Evolutionary conservation across 1,140 invertebrate genomes (phyloP), one percentile per base, ranked within the genome.

Genomic region (Cydia fagiglandana): DNA sequence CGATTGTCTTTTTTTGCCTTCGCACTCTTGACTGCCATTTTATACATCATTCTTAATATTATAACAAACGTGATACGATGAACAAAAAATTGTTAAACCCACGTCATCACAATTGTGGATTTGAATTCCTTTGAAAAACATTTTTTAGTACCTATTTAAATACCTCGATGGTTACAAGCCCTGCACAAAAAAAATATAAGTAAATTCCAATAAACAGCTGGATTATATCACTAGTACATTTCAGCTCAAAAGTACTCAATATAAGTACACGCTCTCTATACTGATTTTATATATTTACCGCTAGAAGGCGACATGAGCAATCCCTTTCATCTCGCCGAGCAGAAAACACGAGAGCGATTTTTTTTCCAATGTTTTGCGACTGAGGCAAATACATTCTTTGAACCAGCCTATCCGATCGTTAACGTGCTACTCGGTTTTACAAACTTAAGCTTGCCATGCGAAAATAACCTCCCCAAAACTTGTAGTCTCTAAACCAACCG

Each of bases 401-500:
- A 90, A 89, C 86, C 80, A 82, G 75, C 80, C 86, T 86, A 87
- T 87, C 85, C 88, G 84, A 81, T 86, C 84, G 88, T 81, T 84
- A 84, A 86, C 81, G 45, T 83, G 78, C 50, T 70, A 53, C n/a
- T 68, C 73, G 15, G 56, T 68, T 73, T 73, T 73, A 73, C 77
- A 75, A 77, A 77, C 30, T 75, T 77, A 64, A 10, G 45, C 38
- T 47, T 77, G 34, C 30, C 56, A 38, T 17, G 7, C 7, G 30
- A 70, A 38, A 70, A 70, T 30, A 20, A 9, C 34, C n/a, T 38
- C 2, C 34, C 30, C 7, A 38, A 70, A 38, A 38, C 34, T 9
- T 41, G 17, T 41, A 17, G 30, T 13, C 9, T 24, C 9, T 70
- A 38, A 70, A 2, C 10, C 34, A 0, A 17, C 2, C n/a, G 6